Conservation (phyloP, 2,797 vertebrate species). For the Myotis daubentonii region DNA sequence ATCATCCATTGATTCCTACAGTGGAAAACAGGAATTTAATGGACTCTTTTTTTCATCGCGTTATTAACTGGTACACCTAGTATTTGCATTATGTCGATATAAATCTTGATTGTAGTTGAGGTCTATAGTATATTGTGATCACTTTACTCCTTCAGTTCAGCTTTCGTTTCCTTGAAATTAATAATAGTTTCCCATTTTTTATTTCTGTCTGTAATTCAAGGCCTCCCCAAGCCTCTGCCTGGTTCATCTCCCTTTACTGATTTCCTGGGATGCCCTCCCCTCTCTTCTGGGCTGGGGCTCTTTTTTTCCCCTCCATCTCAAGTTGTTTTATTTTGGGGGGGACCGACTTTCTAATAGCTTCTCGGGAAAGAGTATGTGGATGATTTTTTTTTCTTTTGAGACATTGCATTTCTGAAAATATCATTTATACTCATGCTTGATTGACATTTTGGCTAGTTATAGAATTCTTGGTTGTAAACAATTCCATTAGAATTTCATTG, state of each 20-base stretch:
- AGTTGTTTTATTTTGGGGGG: not conserved
- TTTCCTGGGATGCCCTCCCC: not conserved
- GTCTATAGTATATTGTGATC: not conserved
- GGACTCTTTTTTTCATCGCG: not conserved
- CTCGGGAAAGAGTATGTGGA: not conserved
- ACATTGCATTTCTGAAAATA: conserved; percentile 11
- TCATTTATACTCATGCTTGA: not conserved
- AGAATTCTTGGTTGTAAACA: conserved; percentile 12
- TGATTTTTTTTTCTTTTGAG: not conserved
- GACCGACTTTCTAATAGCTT: not conserved
- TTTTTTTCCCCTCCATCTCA: not conserved
- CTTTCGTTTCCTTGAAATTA: not conserved
- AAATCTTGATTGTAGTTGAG: not conserved
- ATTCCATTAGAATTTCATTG: not conserved
- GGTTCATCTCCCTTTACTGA: not conserved
- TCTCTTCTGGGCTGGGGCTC: not conserved
- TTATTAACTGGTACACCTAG: no score
- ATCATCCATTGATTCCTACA: not conserved
- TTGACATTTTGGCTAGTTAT: not conserved
- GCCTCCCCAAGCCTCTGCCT: not conserved
- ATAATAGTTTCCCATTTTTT: not conserved
- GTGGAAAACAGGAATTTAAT: not conserved
- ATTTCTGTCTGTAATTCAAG: not conserved
- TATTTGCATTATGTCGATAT: not conserved
- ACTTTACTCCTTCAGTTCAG: not conserved